Percentiles rank a stretch among this genome's conserved stretches.
Conservation (phyloP, 2,797 vertebrate species). For the Meda fulgida region DNA sequence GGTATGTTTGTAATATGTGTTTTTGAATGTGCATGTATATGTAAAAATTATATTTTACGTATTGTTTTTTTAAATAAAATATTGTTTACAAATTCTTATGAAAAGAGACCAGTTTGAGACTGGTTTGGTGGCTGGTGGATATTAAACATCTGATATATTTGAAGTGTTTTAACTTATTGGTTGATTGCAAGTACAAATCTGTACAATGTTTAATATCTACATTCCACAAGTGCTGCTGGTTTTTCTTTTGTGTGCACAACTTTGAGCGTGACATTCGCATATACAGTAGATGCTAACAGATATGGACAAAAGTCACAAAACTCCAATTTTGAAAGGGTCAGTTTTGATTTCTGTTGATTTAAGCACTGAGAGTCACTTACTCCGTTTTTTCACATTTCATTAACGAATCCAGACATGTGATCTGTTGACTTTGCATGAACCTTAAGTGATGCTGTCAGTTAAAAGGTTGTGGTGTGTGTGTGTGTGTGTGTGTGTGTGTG, state of each 20-base stretch:
- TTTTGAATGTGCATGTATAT: no score
- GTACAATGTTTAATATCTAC: not conserved
- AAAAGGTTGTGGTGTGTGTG: slow-evolving; percentile 34
- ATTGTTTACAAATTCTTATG: not conserved
- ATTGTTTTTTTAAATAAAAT: not conserved
- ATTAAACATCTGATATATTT: no score
- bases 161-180: no score
- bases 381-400: not conserved
- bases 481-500: slow-evolving; percentile 27
- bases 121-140: not conserved
- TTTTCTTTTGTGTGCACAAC: not conserved
- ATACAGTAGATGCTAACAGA: not conserved
- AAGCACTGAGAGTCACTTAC: not conserved
- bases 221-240: not conserved
- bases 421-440: slow-evolving; percentile 9
- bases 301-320: not conserved
- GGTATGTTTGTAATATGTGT: no score
- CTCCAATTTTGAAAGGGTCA: not conserved
- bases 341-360: slow-evolving; percentile 2
- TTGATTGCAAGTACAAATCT: no score
- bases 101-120: not conserved
- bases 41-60: no score
- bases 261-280: not conserved
- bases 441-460: slow-evolving; percentile 24
- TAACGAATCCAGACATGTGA: not conserved